Evolutionary conservation across 2,888 invertebrate genomes (phyloP).

Genomic region (Pachycephus smyrnensis): DNA sequence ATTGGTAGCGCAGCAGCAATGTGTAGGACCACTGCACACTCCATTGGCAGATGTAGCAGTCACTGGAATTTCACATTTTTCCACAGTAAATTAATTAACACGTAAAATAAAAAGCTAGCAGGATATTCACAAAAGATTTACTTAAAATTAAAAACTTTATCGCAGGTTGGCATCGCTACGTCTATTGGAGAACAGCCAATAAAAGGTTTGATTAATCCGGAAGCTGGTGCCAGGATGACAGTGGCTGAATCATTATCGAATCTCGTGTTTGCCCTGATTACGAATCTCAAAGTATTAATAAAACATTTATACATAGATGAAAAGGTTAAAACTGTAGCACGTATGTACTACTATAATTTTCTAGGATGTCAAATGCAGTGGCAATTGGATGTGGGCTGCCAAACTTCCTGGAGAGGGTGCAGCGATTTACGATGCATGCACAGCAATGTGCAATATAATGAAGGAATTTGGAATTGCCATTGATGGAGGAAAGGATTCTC

Average conservation of each 20-base stretch:
- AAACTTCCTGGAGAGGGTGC: slow-evolving; percentile 95
- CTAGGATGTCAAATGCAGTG: slow-evolving; percentile 96
- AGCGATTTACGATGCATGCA: slow-evolving; percentile 86
- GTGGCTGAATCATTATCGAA: slow-evolving; percentile 96
- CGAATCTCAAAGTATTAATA: slow-evolving; percentile 68
- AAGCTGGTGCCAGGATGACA: slow-evolving; percentile 92
- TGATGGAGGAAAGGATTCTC: slow-evolving; percentile 97
- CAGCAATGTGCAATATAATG: slow-evolving; percentile 90
- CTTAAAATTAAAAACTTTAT: slow-evolving; percentile 2
- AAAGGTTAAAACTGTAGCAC: slow-evolving; percentile 7
- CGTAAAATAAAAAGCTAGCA: neutral
- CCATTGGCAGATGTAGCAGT: slow-evolving; percentile 96
- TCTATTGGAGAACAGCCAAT: slow-evolving; percentile 98
- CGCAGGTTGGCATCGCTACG: slow-evolving; percentile 83
- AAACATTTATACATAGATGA: neutral
- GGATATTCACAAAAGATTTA: neutral
- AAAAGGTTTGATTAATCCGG: slow-evolving; percentile 87
- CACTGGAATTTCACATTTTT: slow-evolving; percentile 87
- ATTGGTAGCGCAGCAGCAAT: slow-evolving; percentile 96
- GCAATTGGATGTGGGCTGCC: slow-evolving; percentile 99
- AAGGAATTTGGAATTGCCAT: slow-evolving; percentile 85
- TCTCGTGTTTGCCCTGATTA: slow-evolving; percentile 80
- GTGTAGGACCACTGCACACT: slow-evolving; percentile 96
- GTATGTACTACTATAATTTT: slow-evolving; percentile 13
- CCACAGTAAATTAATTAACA: slow-evolving; percentile 69